Evolutionary conservation across 2,113 vertebrate species (phyloP), one percentile per base, ranked within the genome.

Genomic region (Cebidichthys violaceus): DNA sequence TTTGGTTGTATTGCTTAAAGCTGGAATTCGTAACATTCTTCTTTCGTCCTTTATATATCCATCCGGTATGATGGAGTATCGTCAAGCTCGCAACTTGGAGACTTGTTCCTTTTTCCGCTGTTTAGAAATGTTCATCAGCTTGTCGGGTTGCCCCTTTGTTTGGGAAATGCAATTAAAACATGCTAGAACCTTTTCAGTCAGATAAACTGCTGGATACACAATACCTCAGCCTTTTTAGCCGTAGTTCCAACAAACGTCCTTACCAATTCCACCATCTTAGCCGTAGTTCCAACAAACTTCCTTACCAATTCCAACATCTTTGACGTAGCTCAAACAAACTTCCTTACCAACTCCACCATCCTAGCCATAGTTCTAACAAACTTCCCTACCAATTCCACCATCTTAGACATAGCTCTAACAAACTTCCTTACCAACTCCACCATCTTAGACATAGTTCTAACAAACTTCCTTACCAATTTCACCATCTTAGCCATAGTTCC

Each of bases 21-120:
- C 88, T 92, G 90, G n/a, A 39, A 76, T 69, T 79, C 35, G 52
- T 77, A 79, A 84, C 79, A 72, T 70, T 82, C 52, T 57, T 13
- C 54, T 57, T 57, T 3, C 27, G 61, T 18, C 24, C 9, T 69
- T 31, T 14, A 71, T 7, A 24, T 1, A 65, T 39, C 47, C 17
- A 0, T 47, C 24, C 17, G 0, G 2, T 27, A 13, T 27, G 8
- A 2, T 70, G 47, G n/a, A 20, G 22, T 24, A 31, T 57, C 0
- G 5, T 55, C 2, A 50, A 20, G 13, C 2, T 2, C 1, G 17
- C 10, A 29, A 10, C 35, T 45, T 64, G 29, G 0, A 33, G 9
- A 54, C 18, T 8, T 13, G 27, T 45, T 22, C 2, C 10, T 13
- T 52, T 33, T 41, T 39, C 7, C 1, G 4, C 11, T 1, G 0